Base-by-base conservation (phyloP, 1,140 invertebrate genomes). In the Frieseomelitta varia region DNA sequence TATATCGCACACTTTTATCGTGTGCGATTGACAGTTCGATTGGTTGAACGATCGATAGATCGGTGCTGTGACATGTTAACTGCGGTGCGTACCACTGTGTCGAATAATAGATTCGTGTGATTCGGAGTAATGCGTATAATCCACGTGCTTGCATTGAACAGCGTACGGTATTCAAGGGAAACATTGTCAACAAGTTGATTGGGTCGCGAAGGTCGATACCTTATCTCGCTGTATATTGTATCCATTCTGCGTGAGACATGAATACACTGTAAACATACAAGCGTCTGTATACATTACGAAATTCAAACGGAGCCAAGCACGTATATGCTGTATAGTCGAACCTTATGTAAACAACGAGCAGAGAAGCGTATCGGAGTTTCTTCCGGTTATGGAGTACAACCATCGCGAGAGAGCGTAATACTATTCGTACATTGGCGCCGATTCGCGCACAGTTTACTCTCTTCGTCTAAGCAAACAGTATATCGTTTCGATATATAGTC, bases 341-440 rank as follows among this genome's bases (percentile, higher is more conserved):
- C 24, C 30, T n/a, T 61, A 61, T 51, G 65, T 83, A 84, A 84
- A 84, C 87, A 88, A 76, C 74, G 71, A 63, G 61, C 74, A 51
- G 19, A 47, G 47, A 63, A 63, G 12, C 74, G 34, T 39, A 58
- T 75, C 55, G 34, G 34, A 63, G 34, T n/a, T 27, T 77, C 56
- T 77, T 77, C 74, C 74, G 56, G 56, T 63, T 77, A 63, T 34
- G 11, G 8, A 11, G 58, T 61, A 47, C 27, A 39, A 67, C 27
- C 27, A 47, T 47, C 15, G 27, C 27, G 21, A 79, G 27, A 17
- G 12, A 61, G 12, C n/a, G 61, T 53, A 78, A 51, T n/a, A 39
- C 12, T 34, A 47, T 51, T 78, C 51, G 2, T 63, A 77, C 61
- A 47, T 51, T 14, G 30, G 30, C 30, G 53, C 71, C 4, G 53